Conservation (phyloP, 2,113 vertebrate species). For the Perca fluviatilis region DNA sequence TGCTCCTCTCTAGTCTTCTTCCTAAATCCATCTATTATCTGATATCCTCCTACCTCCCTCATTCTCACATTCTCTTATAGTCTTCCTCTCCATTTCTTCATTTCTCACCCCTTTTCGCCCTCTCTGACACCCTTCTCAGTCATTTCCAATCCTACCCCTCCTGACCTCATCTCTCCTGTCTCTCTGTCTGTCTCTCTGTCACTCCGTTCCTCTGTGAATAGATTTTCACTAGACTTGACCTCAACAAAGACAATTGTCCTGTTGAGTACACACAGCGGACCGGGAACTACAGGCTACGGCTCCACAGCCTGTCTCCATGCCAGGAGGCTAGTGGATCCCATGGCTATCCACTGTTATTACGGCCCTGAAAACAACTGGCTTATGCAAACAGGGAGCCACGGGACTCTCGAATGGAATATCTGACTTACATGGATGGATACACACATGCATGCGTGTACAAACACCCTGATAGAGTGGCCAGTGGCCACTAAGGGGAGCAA, state of each 20-base stretch:
- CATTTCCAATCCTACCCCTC: slow-evolving; percentile 16
- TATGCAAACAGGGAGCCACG: slow-evolving; percentile 58
- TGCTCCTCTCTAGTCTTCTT: background rate
- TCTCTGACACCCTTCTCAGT: background rate
- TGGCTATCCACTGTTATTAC: slow-evolving; percentile 66
- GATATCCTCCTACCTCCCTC: background rate
- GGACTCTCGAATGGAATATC: slow-evolving; percentile 68
- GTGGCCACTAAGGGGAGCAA: slow-evolving; percentile 5
- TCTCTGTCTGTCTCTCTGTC: slow-evolving; percentile 10
- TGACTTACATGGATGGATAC: slow-evolving; percentile 58
- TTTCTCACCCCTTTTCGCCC: background rate
- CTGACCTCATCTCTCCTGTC: slow-evolving; percentile 9
- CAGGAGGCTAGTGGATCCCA: slow-evolving; percentile 53
- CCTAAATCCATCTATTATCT: background rate
- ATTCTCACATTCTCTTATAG: background rate
- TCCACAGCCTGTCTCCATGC: slow-evolving; percentile 35
- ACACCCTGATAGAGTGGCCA: slow-evolving; percentile 19
- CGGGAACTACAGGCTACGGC: slow-evolving; percentile 43
- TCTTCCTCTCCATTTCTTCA: background rate
- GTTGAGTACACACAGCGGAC: slow-evolving; percentile 60
- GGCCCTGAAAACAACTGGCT: slow-evolving; percentile 68
- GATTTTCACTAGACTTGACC: slow-evolving; percentile 73
- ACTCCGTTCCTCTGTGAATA: slow-evolving; percentile 61
- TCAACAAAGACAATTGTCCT: slow-evolving; percentile 65
- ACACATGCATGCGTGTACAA: slow-evolving; percentile 30